Percentiles rank a stretch among this genome's conserved stretches.
Conservation (phyloP, 2,888 invertebrate genomes). For the Campoletis raptor region DNA sequence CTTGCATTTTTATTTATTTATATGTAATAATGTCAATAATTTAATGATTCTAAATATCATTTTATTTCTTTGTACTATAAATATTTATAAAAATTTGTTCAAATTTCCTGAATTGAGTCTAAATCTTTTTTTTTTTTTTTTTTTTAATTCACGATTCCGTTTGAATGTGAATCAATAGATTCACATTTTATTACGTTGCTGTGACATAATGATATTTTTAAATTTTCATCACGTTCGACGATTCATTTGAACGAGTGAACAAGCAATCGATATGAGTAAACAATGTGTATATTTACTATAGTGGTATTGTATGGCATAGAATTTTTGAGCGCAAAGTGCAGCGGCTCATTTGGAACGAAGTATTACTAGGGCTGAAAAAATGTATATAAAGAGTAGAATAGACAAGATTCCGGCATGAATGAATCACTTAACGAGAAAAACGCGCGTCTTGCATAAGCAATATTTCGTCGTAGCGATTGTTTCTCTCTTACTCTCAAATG, state of each 20-base stretch:
- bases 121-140: not conserved
- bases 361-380: conserved; percentile 27
- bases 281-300: not conserved
- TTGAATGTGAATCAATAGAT: too few relatives aligned
- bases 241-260: conserved; percentile 28
- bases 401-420: conserved; percentile 75
- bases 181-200: not conserved
- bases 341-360: conserved; percentile 44
- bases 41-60: not conserved
- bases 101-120: not conserved
- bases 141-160: not conserved
- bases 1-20: not conserved
- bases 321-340: conserved; percentile 42
- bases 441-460: conserved; percentile 75
- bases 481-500: conserved; percentile 3
- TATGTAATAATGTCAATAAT: not conserved
- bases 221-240: conserved; percentile 57
- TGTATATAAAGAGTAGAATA: conserved; percentile 3
- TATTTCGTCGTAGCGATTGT: conserved; percentile 58
- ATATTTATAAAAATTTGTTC: not conserved
- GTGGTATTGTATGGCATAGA: conserved; percentile 10
- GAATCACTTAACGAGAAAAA: conserved; percentile 78
- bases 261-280: conserved; percentile 3
- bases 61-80: not conserved
- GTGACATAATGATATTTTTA: not conserved